Percentiles rank a stretch among this genome's conserved stretches.
phyloP scores from a whole-genome alignment of 2,888 invertebrate species.

The Orthosia incerta region DNA sequence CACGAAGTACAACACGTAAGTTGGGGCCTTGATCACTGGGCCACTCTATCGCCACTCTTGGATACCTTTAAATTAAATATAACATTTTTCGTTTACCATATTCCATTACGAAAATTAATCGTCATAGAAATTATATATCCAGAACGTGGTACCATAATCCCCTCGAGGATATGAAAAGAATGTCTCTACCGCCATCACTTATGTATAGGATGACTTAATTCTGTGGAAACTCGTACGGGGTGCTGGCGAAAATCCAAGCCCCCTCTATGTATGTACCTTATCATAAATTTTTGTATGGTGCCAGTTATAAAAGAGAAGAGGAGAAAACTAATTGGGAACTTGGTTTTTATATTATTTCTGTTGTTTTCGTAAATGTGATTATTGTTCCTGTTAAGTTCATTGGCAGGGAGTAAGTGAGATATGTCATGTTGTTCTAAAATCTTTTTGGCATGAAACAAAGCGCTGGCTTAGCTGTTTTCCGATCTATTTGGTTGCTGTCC shows the following conservation, averaged over 20 bases:
- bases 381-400: neutral
- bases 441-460: neutral
- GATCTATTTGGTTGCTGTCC: neutral
- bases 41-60: too few relatives aligned
- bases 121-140: conserved; percentile 16
- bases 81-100: neutral
- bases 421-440: too few relatives aligned
- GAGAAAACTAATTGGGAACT: neutral
- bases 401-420: neutral
- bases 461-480: neutral
- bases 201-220: conserved; percentile 72
- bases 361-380: neutral
- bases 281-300: conserved; percentile 48
- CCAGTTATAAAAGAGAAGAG: conserved; percentile 3
- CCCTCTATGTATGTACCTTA: conserved; percentile 49
- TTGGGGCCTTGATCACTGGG: too few relatives aligned
- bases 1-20: too few relatives aligned
- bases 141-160: conserved; percentile 37
- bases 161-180: conserved; percentile 47
- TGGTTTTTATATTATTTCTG: too few relatives aligned
- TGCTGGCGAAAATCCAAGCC: conserved; percentile 71
- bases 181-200: conserved; percentile 60
- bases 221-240: conserved; percentile 60
- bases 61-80: too few relatives aligned
- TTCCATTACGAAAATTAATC: conserved; percentile 31